These are phyloP conservation scores for Pheosia gnoma DNA, from an alignment of 2,888 invertebrate genomes.

Conservation along the genomic window DNA sequence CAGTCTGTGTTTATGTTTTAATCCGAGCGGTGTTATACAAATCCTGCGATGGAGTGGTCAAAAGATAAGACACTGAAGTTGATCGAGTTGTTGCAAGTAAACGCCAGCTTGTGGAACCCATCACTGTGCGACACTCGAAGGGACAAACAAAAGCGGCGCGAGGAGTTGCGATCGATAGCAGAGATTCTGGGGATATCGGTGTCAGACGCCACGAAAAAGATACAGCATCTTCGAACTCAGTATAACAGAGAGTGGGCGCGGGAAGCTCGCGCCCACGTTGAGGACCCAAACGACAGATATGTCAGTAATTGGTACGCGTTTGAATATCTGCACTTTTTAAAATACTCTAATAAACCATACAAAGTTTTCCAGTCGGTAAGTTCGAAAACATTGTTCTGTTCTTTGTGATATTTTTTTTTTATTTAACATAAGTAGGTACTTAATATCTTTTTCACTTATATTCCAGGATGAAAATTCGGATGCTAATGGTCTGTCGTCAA, in stretches of 20 bases:
- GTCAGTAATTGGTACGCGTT: constrained; percentile 83
- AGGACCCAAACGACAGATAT: constrained; percentile 81
- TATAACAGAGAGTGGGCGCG: constrained; percentile 84
- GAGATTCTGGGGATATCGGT: constrained; percentile 65
- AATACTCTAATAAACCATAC: constrained; percentile 80
- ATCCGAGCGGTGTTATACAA: constrained; percentile 35
- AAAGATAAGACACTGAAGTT: constrained; percentile 77
- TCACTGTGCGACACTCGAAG: constrained; percentile 70
- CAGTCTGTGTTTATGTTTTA: constrained; percentile 46
- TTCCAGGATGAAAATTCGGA: constrained; percentile 66
- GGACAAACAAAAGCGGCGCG: constrained; percentile 76
- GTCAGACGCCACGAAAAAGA: constrained; percentile 83
- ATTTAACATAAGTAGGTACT: neutral
- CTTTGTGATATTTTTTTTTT: constrained; percentile 4
- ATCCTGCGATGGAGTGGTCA: constrained; percentile 74
- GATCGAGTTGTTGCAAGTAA: constrained; percentile 73
- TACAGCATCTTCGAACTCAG: constrained; percentile 85
- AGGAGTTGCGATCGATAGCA: constrained; percentile 70
- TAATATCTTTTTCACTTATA: neutral
- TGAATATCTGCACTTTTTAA: constrained; percentile 84
- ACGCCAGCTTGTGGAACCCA: constrained; percentile 73
- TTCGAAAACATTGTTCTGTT: constrained; percentile 14
- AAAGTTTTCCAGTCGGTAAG: constrained; percentile 68
- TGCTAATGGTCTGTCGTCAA: constrained; percentile 44
- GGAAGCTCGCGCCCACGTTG: constrained; percentile 76